Evolutionary conservation across 2,797 vertebrate genomes (phyloP).

Genomic region (Lates japonicus): DNA sequence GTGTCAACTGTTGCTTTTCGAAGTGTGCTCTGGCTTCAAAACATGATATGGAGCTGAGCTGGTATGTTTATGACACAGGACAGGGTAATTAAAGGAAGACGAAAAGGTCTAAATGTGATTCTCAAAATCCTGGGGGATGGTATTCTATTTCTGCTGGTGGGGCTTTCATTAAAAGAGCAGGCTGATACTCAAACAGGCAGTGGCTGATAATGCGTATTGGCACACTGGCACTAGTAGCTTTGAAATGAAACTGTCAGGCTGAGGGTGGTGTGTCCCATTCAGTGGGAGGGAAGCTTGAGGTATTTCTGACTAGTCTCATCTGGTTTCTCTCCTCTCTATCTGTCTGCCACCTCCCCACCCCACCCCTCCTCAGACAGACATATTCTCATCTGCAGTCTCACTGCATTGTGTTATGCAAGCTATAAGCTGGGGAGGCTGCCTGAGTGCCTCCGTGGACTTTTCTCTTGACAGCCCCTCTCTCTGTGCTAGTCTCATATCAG

Average conservation of each 20-base stretch:
- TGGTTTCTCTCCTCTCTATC: conserved; percentile 68
- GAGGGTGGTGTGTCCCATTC: conserved; percentile 68
- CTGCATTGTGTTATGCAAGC: conserved; percentile 64
- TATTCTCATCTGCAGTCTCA: conserved; percentile 73
- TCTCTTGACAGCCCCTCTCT: conserved; percentile 21
- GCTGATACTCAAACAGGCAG: conserved; percentile 45
- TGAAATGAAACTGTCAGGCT: conserved; percentile 74
- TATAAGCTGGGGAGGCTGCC: conserved; percentile 44
- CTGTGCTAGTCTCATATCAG: not conserved
- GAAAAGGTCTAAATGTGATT: conserved; percentile 44
- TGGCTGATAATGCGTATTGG: conserved; percentile 60
- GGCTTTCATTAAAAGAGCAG: conserved; percentile 50
- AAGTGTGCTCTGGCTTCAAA: conserved; percentile 58
- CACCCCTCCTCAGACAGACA: conserved; percentile 41
- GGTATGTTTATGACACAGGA: conserved; percentile 43
- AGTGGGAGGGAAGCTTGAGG: conserved; percentile 56
- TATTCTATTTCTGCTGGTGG: conserved; percentile 34
- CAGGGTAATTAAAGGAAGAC: conserved; percentile 49
- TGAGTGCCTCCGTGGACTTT: conserved; percentile 38
- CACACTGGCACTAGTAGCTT: conserved; percentile 57
- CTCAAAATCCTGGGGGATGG: conserved; percentile 27
- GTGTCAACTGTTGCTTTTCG: conserved; percentile 69
- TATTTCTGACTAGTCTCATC: conserved; percentile 72
- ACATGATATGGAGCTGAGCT: conserved; percentile 25
- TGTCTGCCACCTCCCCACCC: conserved; percentile 20